A percentile compares a stretch with the other conserved stretches of the same genome.
phyloP scores from a whole-genome alignment of 1,140 invertebrate genomes.

The Glomeris maerens region DNA sequence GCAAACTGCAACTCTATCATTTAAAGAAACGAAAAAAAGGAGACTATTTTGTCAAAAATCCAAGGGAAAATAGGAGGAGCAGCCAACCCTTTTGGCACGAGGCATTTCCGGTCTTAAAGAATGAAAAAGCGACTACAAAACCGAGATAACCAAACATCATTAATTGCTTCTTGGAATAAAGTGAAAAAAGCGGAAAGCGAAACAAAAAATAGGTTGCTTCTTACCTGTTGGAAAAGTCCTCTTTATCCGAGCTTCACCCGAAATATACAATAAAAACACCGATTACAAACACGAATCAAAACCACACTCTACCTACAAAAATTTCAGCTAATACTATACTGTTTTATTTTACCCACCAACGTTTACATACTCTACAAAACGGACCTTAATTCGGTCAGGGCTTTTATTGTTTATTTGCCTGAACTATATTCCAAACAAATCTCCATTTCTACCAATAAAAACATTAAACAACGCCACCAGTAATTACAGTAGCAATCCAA shows the following conservation, averaged over 20 bases:
- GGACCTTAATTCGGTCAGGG: neutral
- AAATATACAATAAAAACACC: neutral
- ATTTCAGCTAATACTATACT: too few relatives aligned
- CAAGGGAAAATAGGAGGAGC: constrained; percentile 15
- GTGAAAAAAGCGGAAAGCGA: constrained; percentile 11
- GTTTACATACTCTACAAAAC: neutral
- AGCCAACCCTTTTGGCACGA: constrained; percentile 21
- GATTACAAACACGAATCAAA: too few relatives aligned
- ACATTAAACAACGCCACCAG: neutral
- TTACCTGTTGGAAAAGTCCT: constrained; percentile 31
- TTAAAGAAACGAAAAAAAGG: too few relatives aligned
- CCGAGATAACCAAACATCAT: neutral
- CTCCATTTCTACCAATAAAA: neutral
- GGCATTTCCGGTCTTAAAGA: neutral
- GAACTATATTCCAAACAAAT: neutral
- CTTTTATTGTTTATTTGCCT: neutral
- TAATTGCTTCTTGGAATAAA: constrained; percentile 1
- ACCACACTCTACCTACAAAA: too few relatives aligned
- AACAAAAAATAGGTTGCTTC: neutral
- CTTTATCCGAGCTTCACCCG: constrained; percentile 14
- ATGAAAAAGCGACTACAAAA: neutral
- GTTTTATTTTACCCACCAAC: too few relatives aligned
- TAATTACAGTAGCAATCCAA: too few relatives aligned
- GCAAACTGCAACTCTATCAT: too few relatives aligned
- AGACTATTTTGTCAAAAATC: constrained; percentile 5